Evolutionary conservation across 1,140 invertebrate genomes (phyloP), one percentile per base, ranked within the genome.

Genomic region (Solenopsis fugax): DNA sequence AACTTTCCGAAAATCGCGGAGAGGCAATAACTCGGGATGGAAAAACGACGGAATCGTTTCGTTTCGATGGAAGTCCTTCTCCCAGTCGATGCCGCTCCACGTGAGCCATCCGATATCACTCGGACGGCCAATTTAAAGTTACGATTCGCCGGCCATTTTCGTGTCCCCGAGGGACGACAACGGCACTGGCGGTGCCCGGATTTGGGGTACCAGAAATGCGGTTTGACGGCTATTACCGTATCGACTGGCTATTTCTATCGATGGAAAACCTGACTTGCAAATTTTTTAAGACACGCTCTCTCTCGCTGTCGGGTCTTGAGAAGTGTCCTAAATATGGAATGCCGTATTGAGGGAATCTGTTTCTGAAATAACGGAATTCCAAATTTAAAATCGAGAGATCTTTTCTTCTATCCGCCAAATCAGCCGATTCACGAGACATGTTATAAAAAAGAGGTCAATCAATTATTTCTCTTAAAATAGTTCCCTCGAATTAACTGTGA

Each of bases 51-150:
- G 48, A 48, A 78, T 78, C 82, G 73, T 56, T 78, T 85, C 82
- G 82, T 78, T 65, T 80, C 58, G 73, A 64, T 45, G 58, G 72
- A 62, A 85, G 41, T 60, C n/a, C 78, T 72, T 82, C 77, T 78
- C 58, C n/a, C 48, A 37, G 29, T 52, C 34, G 77, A 81, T 81
- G 77, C 41, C 75, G 67, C 54, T 73, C 50, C 87, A 73, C 69
- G 34, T 75, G 71, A 90, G 72, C 77, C 73, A 87, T 60, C 24
- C 62, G 80, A 87, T 90, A 91, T 90, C 85, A 87, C 85, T 90
- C 60, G 45, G 90, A 65, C 54, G 85, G 73, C 89, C 89, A 91
- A 91, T 91, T 91, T 91, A 88, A 91, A 91, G 77, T 91, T 91
- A 91, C 87, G 89, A 89, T 85, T 91, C 72, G 78, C 85, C 76